Evolutionary conservation across 2,888 invertebrate genomes (phyloP).

Genomic region (Chaetogeoica ovagalla): DNA sequence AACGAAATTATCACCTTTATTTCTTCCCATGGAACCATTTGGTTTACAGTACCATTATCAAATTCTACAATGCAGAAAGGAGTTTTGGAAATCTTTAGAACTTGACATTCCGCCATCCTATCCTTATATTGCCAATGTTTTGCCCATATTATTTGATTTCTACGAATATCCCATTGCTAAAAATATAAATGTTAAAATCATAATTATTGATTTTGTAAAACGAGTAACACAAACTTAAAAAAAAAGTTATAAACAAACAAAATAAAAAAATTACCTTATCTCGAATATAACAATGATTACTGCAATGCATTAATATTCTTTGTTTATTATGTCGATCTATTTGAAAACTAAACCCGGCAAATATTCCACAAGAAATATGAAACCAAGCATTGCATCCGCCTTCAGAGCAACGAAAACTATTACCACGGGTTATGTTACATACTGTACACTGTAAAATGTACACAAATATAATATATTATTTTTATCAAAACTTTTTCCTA

Average conservation of each 20-base stretch:
- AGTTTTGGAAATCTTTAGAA: conserved; percentile 62
- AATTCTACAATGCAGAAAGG: conserved; percentile 67
- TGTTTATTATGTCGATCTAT: conserved; percentile 53
- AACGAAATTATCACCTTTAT: conserved; percentile 61
- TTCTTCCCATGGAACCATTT: conserved; percentile 64
- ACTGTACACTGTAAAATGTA: conserved; percentile 58
- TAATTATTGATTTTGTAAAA: too few relatives aligned
- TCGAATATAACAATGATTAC: conserved; percentile 54
- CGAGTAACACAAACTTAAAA: conserved; percentile 1
- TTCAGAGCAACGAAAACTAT: conserved; percentile 61
- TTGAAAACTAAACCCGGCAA: conserved; percentile 63
- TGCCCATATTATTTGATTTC: conserved; percentile 64
- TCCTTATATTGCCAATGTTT: conserved; percentile 64
- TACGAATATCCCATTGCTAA: conserved; percentile 57
- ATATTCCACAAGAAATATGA: conserved; percentile 67
- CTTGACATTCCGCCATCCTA: conserved; percentile 65
- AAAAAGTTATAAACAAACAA: too few relatives aligned
- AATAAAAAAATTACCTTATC: conserved; percentile 54
- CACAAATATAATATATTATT: conserved; percentile 50
- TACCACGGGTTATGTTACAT: conserved; percentile 60
- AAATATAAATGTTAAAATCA: conserved; percentile 41
- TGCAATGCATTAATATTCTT: conserved; percentile 55
- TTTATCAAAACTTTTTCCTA: conserved; percentile 55
- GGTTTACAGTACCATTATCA: conserved; percentile 65
- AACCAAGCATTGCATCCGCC: conserved; percentile 62